Base-by-base conservation (phyloP, 2,888 invertebrate species). In the Gymnosoma rotundatum region DNA sequence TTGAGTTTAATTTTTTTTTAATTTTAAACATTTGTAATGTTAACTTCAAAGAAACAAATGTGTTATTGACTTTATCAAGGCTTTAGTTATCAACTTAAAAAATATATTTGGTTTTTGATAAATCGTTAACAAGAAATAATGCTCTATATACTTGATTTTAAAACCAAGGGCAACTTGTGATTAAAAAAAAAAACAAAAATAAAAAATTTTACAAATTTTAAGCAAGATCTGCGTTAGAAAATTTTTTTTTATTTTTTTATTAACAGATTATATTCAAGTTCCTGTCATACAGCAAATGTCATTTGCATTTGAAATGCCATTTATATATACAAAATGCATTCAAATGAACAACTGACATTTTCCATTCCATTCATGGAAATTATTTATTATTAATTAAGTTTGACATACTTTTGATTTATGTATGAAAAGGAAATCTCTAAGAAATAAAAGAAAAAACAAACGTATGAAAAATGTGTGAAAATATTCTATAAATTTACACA, bases 381-480 rank as follows among this genome's bases (percentile, higher is more conserved):
- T 63, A 50, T 66, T 82, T 83, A 78, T 84, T 84, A 81, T 84
- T 84, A 84, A 84, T 84, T 84, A 81, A 64, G 63, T 70, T 73
- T 80, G 84, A 84, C 84, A 81, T 48, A 73, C 69, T 69, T 73
- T n/a, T 81, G 78, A 83, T 84, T 84, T 84, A 84, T 84, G 80
- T 64, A 67, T 54, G 61, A 48, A 54, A 73, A 63, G 20, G 38
- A 64, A 58, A 69, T 61, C 61, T 54, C 10, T 12, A 5, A 36
- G 38, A 45, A 14, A 45, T 58, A 25, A 18, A 58, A n/a, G n/a
- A n/a, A n/a, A n/a, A n/a, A n/a, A n/a, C n/a, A 67, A 42, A 25
- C 25, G 36, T 25, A 20, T 18, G 18, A 50, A 50, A 48, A 56
- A 70, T 52, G 25, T 21, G 38, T 66, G 50, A 32, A 72, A 58